A percentile compares a stretch with the other conserved stretches of the same genome.
Evolutionary conservation across 2,888 invertebrate genomes (phyloP).

Genomic region (Aphidius colemani): DNA sequence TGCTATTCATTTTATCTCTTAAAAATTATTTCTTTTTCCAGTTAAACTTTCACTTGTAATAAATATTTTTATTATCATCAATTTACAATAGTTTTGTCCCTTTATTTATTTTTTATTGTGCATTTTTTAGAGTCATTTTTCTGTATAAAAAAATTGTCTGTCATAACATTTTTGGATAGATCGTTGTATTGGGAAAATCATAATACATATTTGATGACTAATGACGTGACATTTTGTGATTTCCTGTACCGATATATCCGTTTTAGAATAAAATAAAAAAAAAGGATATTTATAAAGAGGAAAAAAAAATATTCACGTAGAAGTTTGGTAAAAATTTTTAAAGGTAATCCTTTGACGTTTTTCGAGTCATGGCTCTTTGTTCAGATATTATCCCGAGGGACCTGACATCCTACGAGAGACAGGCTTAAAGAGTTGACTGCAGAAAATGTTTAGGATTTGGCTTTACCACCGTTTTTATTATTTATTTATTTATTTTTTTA

Average conservation of each 20-base stretch:
- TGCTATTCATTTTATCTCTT: no score
- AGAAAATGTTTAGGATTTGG: slow-evolving; percentile 20
- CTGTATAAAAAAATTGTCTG: slow-evolving; percentile 29
- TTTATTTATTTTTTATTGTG: not conserved
- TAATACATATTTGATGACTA: slow-evolving; percentile 33
- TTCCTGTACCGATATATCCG: slow-evolving; percentile 31
- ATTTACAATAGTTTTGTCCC: no score
- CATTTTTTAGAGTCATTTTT: not conserved
- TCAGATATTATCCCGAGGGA: slow-evolving; percentile 39
- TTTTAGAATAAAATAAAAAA: slow-evolving; percentile 26
- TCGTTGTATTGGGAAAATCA: slow-evolving; percentile 19
- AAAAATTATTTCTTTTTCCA: no score
- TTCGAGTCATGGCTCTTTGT: slow-evolving; percentile 50
- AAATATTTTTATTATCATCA: no score
- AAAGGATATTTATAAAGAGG: slow-evolving; percentile 5
- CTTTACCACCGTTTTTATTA: slow-evolving; percentile 2
- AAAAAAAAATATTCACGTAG: slow-evolving; percentile 31
- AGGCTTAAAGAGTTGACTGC: slow-evolving; percentile 50
- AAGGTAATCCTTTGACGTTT: slow-evolving; percentile 51
- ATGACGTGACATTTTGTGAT: slow-evolving; percentile 41
- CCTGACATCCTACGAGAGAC: slow-evolving; percentile 43
- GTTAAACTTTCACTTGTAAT: no score
- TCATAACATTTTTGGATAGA: slow-evolving; percentile 46
- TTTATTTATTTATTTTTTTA: no score
- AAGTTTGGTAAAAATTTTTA: no score